Percentiles rank a stretch among this genome's conserved stretches.
Evolutionary conservation across 2,113 vertebrate species (phyloP).

Genomic region (Hucho hucho): DNA sequence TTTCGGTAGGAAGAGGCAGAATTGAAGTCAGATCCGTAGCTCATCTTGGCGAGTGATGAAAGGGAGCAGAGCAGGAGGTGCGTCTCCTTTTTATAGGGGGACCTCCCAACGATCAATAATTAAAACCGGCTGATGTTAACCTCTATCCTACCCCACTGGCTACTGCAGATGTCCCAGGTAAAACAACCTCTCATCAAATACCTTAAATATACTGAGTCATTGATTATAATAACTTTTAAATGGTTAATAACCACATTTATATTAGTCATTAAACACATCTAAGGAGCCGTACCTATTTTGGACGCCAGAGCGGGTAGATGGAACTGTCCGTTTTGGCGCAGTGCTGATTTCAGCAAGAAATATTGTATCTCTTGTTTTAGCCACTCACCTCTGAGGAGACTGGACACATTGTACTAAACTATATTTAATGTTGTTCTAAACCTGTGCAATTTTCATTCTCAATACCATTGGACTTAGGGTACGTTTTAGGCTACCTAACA

Average conservation of each 20-base stretch:
- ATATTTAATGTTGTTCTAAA: conserved; percentile 24
- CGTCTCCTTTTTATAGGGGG: conserved; percentile 69
- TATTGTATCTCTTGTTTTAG: conserved; percentile 21
- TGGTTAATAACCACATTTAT: conserved; percentile 15
- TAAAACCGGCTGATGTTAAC: conserved; percentile 50
- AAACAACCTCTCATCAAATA: not conserved
- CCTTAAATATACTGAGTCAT: not conserved
- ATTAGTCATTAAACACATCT: not conserved
- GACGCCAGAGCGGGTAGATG: conserved; percentile 38
- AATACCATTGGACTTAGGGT: not conserved
- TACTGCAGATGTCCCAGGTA: conserved; percentile 29
- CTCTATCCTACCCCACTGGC: conserved; percentile 27
- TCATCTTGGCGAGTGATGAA: conserved; percentile 75
- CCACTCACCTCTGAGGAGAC: conserved; percentile 2
- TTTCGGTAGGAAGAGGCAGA: conserved; percentile 85
- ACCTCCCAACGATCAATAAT: conserved; percentile 66
- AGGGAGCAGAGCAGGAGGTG: conserved; percentile 54
- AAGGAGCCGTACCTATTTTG: not conserved
- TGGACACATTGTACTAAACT: not conserved
- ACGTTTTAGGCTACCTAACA: not conserved
- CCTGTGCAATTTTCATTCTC: not conserved
- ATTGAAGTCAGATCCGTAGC: conserved; percentile 82
- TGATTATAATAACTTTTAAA: not conserved
- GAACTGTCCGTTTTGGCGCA: conserved; percentile 79
- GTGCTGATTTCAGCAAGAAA: conserved; percentile 65